Base-by-base conservation (phyloP, 2,797 vertebrate genomes). In the Enteromius radiatus region DNA sequence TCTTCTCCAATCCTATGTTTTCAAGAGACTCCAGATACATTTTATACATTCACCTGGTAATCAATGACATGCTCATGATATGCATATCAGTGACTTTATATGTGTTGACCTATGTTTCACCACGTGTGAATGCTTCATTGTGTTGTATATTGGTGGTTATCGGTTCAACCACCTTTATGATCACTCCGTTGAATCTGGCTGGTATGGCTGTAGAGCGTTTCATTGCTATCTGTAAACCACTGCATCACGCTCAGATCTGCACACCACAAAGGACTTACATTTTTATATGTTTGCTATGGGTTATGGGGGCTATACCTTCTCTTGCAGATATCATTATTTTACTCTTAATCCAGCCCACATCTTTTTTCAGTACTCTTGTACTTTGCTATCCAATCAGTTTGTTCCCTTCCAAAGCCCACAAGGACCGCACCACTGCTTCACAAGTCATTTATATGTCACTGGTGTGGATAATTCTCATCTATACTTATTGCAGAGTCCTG, bases 201-300 rank as follows among this genome's bases (percentile, higher is more conserved):
- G 89, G 91, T 85, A 94, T 95, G 94, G 92, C 92, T 1, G 54
- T 92, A 0, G 93, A 94, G 84, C 91, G 93, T 76, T 94, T 92
- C 86, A 84, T 94, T n/a, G 93, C 94, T 85, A 71, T 94, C 69
- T 93, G 94, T 45, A 0, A 85, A 8, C 93, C 92, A 0, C 82
- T 94, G 26, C 88, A 79, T 12, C 89, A 93, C 4, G 2, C 67
- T 15, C 45, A 90, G 64, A 12, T 93, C 28, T 92, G 91, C n/a
- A 92, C 89, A 0, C 36, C 89, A 0, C 86, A 23, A 38, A 76
- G 85, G 12, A 91, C 89, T 0, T 89, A 89, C 23, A 10, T 86
- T 10, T 26, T 89, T n/a, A 92, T 94, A 15, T 85, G 78, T 0
- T 85, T 86, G 41, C 89, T 93, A 19, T 93, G 92, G 91, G 52